These are phyloP conservation scores for Nymphalis io DNA, from an alignment of 1,140 invertebrate genomes.

Conservation along the genomic window DNA sequence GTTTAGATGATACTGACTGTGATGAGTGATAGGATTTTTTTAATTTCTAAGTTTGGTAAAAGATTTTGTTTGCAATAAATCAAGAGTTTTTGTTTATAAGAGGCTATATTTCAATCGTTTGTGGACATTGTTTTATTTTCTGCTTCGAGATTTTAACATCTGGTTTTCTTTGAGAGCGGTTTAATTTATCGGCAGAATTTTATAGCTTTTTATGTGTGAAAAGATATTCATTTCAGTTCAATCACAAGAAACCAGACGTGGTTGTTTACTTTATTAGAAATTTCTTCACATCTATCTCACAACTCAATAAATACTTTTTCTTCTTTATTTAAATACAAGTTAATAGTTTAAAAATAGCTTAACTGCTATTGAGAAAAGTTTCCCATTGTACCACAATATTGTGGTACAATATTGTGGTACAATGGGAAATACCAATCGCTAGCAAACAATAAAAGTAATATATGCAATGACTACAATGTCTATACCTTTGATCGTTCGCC, in stretches of 20 bases:
- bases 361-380: too few relatives aligned
- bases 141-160: conserved; percentile 4
- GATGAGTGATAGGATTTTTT: conserved; percentile 4
- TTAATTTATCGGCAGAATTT: conserved; percentile 7
- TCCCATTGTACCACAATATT: too few relatives aligned
- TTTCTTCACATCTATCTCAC: too few relatives aligned
- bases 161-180: conserved; percentile 15
- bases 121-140: conserved; percentile 16
- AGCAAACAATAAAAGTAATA: too few relatives aligned
- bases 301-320: too few relatives aligned
- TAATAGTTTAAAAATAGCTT: too few relatives aligned
- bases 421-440: too few relatives aligned
- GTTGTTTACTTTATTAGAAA: background rate
- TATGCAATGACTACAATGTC: too few relatives aligned
- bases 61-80: conserved; percentile 20
- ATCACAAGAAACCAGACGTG: background rate
- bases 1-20: conserved; percentile 15
- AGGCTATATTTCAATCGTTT: conserved; percentile 22
- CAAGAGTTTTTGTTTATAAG: conserved; percentile 22
- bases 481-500: too few relatives aligned
- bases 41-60: conserved; percentile 2
- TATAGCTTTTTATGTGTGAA: conserved; percentile 7
- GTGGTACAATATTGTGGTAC: too few relatives aligned
- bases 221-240: background rate
- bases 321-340: too few relatives aligned